These are phyloP conservation scores for Malurus cyaneus DNA, from an alignment of 2,113 vertebrate species.

Conservation along the genomic window DNA sequence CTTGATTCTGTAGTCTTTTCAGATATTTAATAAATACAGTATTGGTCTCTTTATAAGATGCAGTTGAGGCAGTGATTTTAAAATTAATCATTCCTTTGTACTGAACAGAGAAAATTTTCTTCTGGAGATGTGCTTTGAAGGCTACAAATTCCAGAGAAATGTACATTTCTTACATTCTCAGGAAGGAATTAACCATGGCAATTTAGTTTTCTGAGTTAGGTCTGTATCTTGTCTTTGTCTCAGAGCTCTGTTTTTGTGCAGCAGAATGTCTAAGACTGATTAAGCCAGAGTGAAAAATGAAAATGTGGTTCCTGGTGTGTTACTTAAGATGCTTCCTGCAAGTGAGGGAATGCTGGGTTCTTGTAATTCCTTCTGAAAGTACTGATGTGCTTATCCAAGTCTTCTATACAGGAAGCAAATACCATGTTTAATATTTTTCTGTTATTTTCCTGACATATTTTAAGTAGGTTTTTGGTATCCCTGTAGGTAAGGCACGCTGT, in stretches of 20 bases:
- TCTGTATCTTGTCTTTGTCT: background rate
- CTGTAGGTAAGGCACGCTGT: conserved; percentile 87
- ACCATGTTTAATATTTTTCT: background rate
- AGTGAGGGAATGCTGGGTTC: background rate
- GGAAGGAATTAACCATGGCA: background rate
- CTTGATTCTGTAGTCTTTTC: background rate
- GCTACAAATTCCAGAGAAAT: background rate
- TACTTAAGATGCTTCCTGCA: background rate
- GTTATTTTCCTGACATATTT: background rate
- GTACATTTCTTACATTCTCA: background rate
- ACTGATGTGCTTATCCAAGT: background rate
- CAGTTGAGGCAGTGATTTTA: background rate
- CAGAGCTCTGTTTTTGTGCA: background rate
- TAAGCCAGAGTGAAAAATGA: background rate
- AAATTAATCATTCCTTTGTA: background rate
- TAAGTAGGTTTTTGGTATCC: background rate
- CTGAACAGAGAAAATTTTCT: background rate
- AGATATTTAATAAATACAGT: background rate
- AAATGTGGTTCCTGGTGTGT: background rate
- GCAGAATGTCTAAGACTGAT: background rate
- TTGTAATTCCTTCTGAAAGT: background rate
- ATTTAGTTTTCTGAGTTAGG: background rate
- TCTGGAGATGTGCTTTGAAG: background rate
- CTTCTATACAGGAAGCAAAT: background rate
- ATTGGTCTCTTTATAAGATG: background rate